Evolutionary conservation across 2,888 invertebrate species (phyloP), one percentile per base, ranked within the genome.

Genomic region (Venusia cambrica): DNA sequence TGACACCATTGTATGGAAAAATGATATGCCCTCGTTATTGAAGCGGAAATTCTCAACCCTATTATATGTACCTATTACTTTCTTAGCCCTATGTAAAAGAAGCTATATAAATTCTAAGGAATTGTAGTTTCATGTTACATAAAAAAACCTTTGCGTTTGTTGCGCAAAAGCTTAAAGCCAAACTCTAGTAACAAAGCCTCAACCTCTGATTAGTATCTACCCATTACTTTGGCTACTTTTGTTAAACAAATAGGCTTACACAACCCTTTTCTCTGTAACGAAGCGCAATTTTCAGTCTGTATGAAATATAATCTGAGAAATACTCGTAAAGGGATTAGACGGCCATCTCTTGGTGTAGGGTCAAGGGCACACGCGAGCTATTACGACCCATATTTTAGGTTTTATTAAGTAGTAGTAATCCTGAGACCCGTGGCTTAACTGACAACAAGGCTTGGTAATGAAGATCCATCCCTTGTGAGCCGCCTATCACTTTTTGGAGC

Each of bases 401-500:
- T 78, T 73, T 75, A 74, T 68, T 73, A 73, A 71, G 70, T 73
- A 67, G 62, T 68, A 70, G 74, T 81, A 81, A 80, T 80, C 78
- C 75, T 57, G 59, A 62, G 76, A 70, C 74, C 78, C 72, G 78
- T 70, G 77, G 83, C 79, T 81, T 79, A 78, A 79, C 78, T 77
- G 76, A 77, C 84, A 84, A 84, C 83, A 79, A 65, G 73, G 74
- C 65, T 67, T 73, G 75, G 76, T 85, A 84, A 87, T 84, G 83
- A 84, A 83, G 81, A 78, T 76, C 73, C 74, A 78, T 77, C 80
- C 80, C 75, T 74, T 57, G 72, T 73, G 75, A 83, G 74, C 81
- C 80, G 75, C 71, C 83, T 83, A 80, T 84, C 84, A 84, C 81
- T 85, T 85, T 87, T 85, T 85, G 78, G 83, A 77, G 72, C 76